A percentile compares a stretch with the other conserved stretches of the same genome.
Evolutionary conservation across 2,113 vertebrate species (phyloP).

Genomic region (Todiramphus chloris): DNA sequence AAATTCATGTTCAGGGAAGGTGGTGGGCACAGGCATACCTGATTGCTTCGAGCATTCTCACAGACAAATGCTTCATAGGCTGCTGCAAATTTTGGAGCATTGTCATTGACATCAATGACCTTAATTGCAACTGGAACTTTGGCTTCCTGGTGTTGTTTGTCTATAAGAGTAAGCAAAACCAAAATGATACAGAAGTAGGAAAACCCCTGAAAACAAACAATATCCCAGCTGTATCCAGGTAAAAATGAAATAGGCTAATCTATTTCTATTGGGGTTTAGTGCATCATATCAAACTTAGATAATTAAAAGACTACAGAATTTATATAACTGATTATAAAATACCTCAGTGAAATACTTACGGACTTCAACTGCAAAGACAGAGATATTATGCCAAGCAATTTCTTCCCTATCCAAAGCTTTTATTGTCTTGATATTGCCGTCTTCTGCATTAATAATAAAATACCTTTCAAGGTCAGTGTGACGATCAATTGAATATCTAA

Average conservation of each 20-base stretch:
- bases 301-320: neutral
- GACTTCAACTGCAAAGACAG: slow-evolving; percentile 90
- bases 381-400: slow-evolving; percentile 94
- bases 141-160: slow-evolving; percentile 90
- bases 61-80: slow-evolving; percentile 91
- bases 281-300: neutral
- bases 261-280: neutral
- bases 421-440: slow-evolving; percentile 91
- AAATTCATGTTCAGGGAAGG: neutral
- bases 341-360: slow-evolving; percentile 74
- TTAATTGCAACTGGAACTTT: slow-evolving; percentile 93
- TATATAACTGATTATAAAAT: neutral
- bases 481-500: slow-evolving; percentile 93
- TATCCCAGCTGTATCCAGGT: neutral
- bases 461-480: slow-evolving; percentile 95
- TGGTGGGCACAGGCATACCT: slow-evolving; percentile 70
- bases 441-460: slow-evolving; percentile 89
- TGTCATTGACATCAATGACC: slow-evolving; percentile 92
- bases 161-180: slow-evolving; percentile 65
- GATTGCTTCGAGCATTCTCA: slow-evolving; percentile 86
- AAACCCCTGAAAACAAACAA: neutral
- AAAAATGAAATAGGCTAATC: neutral
- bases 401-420: slow-evolving; percentile 92
- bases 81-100: slow-evolving; percentile 88
- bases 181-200: neutral